Base-by-base conservation (phyloP, 2,113 vertebrate genomes). In the Paedocypris sp. region DNA sequence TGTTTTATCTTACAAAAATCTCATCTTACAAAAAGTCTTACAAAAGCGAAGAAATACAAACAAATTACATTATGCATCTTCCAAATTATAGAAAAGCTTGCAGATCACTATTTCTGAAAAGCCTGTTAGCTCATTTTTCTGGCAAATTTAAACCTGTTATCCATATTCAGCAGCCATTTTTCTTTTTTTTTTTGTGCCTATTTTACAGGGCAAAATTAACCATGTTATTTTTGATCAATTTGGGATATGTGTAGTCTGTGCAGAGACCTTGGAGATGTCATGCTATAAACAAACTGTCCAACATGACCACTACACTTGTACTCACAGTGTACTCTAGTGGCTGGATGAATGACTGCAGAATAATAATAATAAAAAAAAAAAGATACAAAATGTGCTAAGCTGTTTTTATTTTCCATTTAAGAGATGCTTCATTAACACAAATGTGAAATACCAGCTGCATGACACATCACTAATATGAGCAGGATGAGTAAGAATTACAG, bases 261-360 rank as follows among this genome's bases (percentile, higher is more conserved):
- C 38, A 31, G 54, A 18, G 54, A 12, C 15, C 7, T 29, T 63
- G 46, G 69, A 39, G 66, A 70, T 33, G 31, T 43, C 43, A 54
- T 48, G 33, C 9, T 16, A 25, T 6, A 18, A 28, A 32, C 59
- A 74, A 57, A 36, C 67, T 38, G 38, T 72, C 38, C 20, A 54
- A 35, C 7, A 22, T 28, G 59, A 6, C 3, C 42, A 57, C 31
- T 48, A 32, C 62, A 78, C 62, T 69, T 77, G 58, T 76, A 48
- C 41, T 49, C 70, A 76, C 62, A 77, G 42, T 80, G 79, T 79
- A 79, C 78, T 75, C 83, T 79, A 64, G 74, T 81, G 83, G 73
- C n/a, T 5, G 20, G 6, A 52, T 47, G 19, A 3, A 5, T 11
- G 33, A 75, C 54, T 66, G 42, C 70, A 8, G 43, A 8, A n/a